phyloP scores from a whole-genome alignment of 2,888 invertebrate species.

The Cybosia mesomella region DNA sequence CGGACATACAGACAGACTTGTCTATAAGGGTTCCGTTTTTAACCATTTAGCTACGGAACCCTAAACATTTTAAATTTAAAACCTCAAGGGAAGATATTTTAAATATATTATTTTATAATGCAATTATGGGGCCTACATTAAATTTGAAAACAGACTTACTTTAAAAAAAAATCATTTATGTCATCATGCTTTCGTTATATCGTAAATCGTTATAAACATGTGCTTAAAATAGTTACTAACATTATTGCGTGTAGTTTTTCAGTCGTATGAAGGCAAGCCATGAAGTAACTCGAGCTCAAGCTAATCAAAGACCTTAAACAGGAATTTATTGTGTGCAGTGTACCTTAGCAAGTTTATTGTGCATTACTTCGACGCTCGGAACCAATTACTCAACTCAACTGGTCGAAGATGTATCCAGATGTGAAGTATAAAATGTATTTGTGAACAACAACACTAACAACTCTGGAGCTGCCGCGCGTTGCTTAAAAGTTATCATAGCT shows the following conservation, averaged over 20 bases:
- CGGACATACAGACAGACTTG: no score
- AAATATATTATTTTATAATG: no score
- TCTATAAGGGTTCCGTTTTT: no score
- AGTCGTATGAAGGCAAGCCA: conserved; percentile 55
- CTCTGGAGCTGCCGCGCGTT: background rate
- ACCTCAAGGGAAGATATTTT: no score
- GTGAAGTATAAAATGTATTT: conserved; percentile 12
- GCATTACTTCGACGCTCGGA: conserved; percentile 75
- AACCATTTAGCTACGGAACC: no score
- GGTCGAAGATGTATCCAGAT: conserved; percentile 37
- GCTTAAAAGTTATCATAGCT: background rate
- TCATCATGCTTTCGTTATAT: background rate
- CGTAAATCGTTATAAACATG: conserved; percentile 33
- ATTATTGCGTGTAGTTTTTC: conserved; percentile 49
- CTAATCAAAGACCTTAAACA: conserved; percentile 85
- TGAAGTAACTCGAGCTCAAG: conserved; percentile 77
- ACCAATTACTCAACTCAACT: conserved; percentile 82
- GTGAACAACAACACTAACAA: conserved; percentile 2
- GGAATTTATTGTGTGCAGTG: conserved; percentile 83
- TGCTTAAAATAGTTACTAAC: conserved; percentile 70
- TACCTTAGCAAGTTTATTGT: conserved; percentile 82
- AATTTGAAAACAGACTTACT: no score
- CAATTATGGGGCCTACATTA: no score
- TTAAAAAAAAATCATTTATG: background rate
- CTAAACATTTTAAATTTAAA: no score